phyloP scores from a whole-genome alignment of 1,140 invertebrate genomes.

The Xylocopa sonorina region DNA sequence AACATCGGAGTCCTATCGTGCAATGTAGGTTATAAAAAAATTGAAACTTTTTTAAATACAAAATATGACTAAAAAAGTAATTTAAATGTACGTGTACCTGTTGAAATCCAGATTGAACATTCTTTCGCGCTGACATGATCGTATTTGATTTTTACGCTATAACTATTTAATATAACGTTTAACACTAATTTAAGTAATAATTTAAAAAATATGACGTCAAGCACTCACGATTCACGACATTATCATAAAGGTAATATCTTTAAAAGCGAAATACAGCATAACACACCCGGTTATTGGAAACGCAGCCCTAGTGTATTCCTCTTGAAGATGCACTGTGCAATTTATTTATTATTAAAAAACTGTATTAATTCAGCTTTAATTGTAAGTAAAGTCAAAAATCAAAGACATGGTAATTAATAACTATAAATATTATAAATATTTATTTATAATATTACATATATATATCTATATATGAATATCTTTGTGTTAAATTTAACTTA shows the following conservation, averaged over 20 bases:
- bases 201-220: constrained; percentile 2
- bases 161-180: background rate
- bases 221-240: background rate
- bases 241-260: background rate
- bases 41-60: constrained; percentile 18
- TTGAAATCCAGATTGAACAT: constrained; percentile 73
- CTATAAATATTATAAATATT: background rate
- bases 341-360: too few relatives aligned
- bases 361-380: too few relatives aligned
- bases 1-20: constrained; percentile 91
- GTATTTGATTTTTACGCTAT: constrained; percentile 30
- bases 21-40: constrained; percentile 41
- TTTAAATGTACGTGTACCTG: constrained; percentile 64
- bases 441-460: background rate
- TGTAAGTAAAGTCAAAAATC: background rate
- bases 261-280: background rate
- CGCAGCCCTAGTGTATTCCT: background rate
- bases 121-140: constrained; percentile 76
- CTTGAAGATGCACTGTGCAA: background rate
- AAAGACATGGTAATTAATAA: background rate
- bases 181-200: background rate
- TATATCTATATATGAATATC: too few relatives aligned
- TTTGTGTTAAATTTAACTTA: too few relatives aligned
- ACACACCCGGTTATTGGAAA: background rate
- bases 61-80: constrained; percentile 23